Evolutionary conservation across 2,113 vertebrate genomes (phyloP), one percentile per base, ranked within the genome.

Genomic region (human): DNA sequence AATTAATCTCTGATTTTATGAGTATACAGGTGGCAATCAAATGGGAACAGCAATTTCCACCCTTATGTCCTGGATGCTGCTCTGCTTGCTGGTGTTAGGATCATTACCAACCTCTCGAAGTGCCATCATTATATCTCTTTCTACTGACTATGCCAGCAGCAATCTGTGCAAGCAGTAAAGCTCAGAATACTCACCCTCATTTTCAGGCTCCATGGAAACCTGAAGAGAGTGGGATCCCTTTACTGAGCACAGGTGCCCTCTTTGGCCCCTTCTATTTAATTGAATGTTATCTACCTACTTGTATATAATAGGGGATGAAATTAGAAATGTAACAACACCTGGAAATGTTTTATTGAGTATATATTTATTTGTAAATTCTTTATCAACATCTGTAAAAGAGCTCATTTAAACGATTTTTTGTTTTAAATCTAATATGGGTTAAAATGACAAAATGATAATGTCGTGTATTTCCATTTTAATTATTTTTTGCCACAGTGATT

Each of bases 381-480:
- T 45, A 13, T 12, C 8, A 70, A 35, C 2, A 55, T 82, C 43
- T 92, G 8, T 38, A 75, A 57, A 7, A 88, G 17, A 95, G 4
- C 8, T 91, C 27, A 84, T 50, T 88, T 70, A 27, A 78, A 40
- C 52, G 57, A 70, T 0, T 10, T 78, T 55, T 55, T 79, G 25
- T 13, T 68, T 76, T 84, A 30, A 81, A 68, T 79, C 17, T 11
- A 90, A 82, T 52, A 70, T 70, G 14, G 11, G 70, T 76, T 66
- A 86, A 89, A 88, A 70, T 89, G 40, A 59, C 40, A 91, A 78
- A 73, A 32, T 66, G n/a, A 82, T 76, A 50, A 43, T 78, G 2
- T 73, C 64, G 50, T 9, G 57, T 82, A 48, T 6, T 72, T 45
- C n/a, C 48, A 68, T 40, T 82, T 75, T 55, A 57, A 8, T 81